Evolutionary conservation across 2,797 vertebrate species (phyloP).

Genomic region (Liparis tanakae): DNA sequence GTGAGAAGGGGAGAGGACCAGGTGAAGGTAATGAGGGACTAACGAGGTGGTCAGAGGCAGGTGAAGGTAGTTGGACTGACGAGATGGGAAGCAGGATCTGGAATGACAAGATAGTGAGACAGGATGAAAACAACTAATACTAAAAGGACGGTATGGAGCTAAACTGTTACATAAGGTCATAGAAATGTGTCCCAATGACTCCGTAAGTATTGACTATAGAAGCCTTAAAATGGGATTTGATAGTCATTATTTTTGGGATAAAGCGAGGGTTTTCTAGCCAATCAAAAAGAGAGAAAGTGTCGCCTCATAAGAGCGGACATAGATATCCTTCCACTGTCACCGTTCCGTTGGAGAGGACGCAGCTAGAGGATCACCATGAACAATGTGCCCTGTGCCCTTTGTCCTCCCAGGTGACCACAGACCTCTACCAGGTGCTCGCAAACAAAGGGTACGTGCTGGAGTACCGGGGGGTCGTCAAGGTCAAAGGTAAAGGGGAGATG

Average conservation of each 20-base stretch:
- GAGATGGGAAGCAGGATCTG: too few species aligned
- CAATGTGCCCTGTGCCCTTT: not conserved
- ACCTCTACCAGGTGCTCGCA: slow-evolving; percentile 92
- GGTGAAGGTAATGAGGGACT: too few species aligned
- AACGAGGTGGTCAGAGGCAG: too few species aligned
- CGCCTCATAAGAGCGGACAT: not conserved
- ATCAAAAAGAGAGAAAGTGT: not conserved
- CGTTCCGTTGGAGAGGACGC: not conserved
- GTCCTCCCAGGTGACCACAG: slow-evolving; percentile 89
- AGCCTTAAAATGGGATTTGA: not conserved
- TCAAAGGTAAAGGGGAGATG: slow-evolving; percentile 98
- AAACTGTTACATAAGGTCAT: not conserved
- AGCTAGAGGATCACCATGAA: not conserved
- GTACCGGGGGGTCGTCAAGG: slow-evolving; percentile 93
- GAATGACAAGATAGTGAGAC: too few species aligned
- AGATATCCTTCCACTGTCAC: not conserved
- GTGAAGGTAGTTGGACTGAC: too few species aligned
- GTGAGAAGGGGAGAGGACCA: too few species aligned
- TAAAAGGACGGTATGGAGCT: too few species aligned
- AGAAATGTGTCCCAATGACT: not conserved
- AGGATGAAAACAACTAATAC: too few species aligned
- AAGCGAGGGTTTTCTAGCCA: not conserved
- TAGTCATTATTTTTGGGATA: not conserved
- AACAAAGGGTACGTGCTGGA: slow-evolving; percentile 93
- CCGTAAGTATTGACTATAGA: not conserved